Evolutionary conservation across 2,113 vertebrate genomes (phyloP), one percentile per base, ranked within the genome.

Genomic region (Scortum barcoo): DNA sequence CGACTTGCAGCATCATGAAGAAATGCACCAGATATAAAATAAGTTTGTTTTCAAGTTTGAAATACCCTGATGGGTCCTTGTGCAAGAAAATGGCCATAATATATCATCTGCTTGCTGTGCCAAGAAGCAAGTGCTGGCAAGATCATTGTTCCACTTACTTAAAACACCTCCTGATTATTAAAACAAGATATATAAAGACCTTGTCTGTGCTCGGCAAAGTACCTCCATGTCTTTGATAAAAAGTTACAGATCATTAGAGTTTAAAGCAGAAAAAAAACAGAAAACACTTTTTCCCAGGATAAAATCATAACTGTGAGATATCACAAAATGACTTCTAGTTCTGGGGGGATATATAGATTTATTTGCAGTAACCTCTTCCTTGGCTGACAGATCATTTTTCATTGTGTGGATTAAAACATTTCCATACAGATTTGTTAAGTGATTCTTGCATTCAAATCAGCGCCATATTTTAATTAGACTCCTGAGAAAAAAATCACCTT

Each of bases 401-500:
- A 80, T 14, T 19, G 24, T 60, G 53, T 20, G 61, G 14, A 62
- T 80, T 69, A 74, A 82, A 81, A 67, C 24, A 57, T 67, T 50
- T 67, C 22, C 17, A 30, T 56, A 75, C 19, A 61, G 73, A 78
- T 48, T 38, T 80, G 42, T 76, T 71, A 16, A 33, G 13, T 69
- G 38, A 58, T 62, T 51, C 50, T 72, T 70, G 65, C 65, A 75
- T 83, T 75, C n/a, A 80, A 77, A 86, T 67, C 40, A 80, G 54
- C 19, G 50, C 14, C 1, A 6, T 58, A 69, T 82, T 87, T 84
- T 78, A 79, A 75, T 77, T 24, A 58, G 51, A 28, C 38, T 22
- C 8, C 28, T n/a, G 33, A 46, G 24, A 81, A 42, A 80, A 81
- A 81, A 85, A 87, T 72, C 19, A 3, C 77, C 12, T 26, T 58